These are phyloP conservation scores for Heliconius hermathena DNA, from an alignment of 1,140 invertebrate species.

Conservation along the genomic window DNA sequence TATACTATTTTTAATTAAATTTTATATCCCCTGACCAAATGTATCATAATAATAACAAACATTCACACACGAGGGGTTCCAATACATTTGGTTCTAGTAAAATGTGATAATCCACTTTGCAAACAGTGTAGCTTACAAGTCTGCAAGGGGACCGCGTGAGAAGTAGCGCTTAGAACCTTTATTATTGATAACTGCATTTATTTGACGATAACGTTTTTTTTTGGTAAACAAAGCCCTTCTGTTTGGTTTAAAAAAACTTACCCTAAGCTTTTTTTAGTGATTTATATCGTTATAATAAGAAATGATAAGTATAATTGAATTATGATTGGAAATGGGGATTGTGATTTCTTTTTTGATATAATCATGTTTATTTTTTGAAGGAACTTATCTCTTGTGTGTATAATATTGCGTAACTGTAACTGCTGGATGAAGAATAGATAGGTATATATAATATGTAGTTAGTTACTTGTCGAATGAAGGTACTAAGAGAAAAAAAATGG, in stretches of 20 bases:
- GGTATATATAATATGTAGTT: no score
- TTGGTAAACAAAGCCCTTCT: slow-evolving; percentile 3
- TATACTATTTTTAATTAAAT: slow-evolving; percentile 11
- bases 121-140: slow-evolving; percentile 28
- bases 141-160: slow-evolving; percentile 34
- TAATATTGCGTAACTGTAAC: no score
- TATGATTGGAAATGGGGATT: not conserved
- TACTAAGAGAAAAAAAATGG: no score
- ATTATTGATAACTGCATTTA: slow-evolving; percentile 44
- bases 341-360: not conserved
- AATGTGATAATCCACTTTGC: slow-evolving; percentile 20
- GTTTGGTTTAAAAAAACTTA: not conserved
- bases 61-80: not conserved
- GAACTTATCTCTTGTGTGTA: no score
- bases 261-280: slow-evolving; percentile 5
- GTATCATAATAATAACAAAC: slow-evolving; percentile 14
- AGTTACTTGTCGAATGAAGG: no score
- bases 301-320: not conserved
- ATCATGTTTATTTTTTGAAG: not conserved
- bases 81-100: slow-evolving; percentile 6
- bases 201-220: slow-evolving; percentile 29
- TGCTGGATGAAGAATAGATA: no score
- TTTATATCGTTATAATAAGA: not conserved
- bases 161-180: slow-evolving; percentile 33
- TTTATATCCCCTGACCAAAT: not conserved